Base-by-base conservation (phyloP, 2,797 vertebrate genomes). In the Cirrhinus mrigala region DNA sequence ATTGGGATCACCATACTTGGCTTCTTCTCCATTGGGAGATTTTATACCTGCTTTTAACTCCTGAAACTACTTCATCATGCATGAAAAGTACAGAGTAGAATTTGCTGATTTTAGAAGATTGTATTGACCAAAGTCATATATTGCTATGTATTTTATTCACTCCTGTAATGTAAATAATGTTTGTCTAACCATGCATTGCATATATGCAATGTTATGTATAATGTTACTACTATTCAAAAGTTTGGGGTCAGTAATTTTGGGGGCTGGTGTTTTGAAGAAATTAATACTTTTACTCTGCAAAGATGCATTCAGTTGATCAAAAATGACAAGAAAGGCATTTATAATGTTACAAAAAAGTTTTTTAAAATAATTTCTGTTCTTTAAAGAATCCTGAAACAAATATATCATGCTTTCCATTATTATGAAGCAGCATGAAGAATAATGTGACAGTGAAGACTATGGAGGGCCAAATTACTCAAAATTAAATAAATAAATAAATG, bases 1-100 rank as follows among this genome's bases (percentile, higher is more conserved):
- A 29, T 37, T 62, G 8, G 8, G 12, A 46, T 62, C 3, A 8
- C 10, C 69, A 80, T 79, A 24, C 52, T 80, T 73, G 68, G n/a
- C 56, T 82, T 60, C n/a, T 29, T 54, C 62, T 82, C 52, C 29
- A 60, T 29, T 18, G 18, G 52, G 33, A 77, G 24, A 27, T 60
- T 76, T 50, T 75, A 56, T 56, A 82, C 48, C 27, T 58, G 16
- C 20, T 56, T 76, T 76, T 60, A 46, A 73, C 62, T 10, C 24
- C 27, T 37, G 50, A 48, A 85, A 73, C 56, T 33, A 37, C 22
- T 62, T 9, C 6, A 1, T 50, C 27, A 73, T 48, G 46, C 60
- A 6, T 52, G 75, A 54, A 40, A 54, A 37, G 12, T 44, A 48
- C 40, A 37, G 16, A 70, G 44, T 70, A 54, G 24, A 78, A 9